phyloP scores from a whole-genome alignment of 2,113 vertebrate species.

The Lichenostomus cassidix region DNA sequence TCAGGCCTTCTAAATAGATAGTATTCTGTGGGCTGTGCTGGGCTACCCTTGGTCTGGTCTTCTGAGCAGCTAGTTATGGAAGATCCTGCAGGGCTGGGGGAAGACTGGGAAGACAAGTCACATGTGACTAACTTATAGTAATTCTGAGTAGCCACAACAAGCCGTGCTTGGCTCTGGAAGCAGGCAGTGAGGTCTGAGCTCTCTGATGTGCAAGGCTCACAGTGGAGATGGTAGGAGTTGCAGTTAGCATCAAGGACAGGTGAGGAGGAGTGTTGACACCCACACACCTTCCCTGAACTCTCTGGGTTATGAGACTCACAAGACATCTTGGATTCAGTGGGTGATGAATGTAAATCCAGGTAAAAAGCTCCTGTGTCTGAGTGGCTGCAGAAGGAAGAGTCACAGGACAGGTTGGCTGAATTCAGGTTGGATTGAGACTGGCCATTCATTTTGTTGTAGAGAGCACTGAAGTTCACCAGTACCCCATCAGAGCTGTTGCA shows the following conservation, averaged over 20 bases:
- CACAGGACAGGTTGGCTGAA: conserved; percentile 80
- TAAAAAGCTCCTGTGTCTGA: conserved; percentile 91
- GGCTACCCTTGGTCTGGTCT: conserved; percentile 88
- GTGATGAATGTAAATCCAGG: conserved; percentile 92
- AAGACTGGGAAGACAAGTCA: conserved; percentile 94
- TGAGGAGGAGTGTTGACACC: conserved; percentile 79
- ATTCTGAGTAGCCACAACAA: conserved; percentile 96
- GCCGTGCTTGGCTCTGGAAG: conserved; percentile 91
- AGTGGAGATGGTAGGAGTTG: conserved; percentile 88
- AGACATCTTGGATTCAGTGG: conserved; percentile 82
- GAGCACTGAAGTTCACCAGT: conserved; percentile 94
- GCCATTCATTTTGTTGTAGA: conserved; percentile 90
- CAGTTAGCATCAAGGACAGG: conserved; percentile 93
- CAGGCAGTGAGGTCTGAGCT: conserved; percentile 85
- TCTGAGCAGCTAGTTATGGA: conserved; percentile 94
- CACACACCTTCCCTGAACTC: conserved; percentile 72
- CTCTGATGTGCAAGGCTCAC: conserved; percentile 71
- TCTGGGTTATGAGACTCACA: conserved; percentile 72
- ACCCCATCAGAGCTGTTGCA: conserved; percentile 95
- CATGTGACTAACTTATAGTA: conserved; percentile 98
- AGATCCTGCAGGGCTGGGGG: conserved; percentile 90
- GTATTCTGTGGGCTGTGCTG: conserved; percentile 90
- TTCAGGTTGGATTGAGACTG: conserved; percentile 85
- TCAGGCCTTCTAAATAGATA: conserved; percentile 87
- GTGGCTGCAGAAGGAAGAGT: conserved; percentile 83